A percentile compares a stretch with the other conserved stretches of the same genome.
Conservation (phyloP, 2,797 vertebrate species). For the Cercopithecus diana region DNA sequence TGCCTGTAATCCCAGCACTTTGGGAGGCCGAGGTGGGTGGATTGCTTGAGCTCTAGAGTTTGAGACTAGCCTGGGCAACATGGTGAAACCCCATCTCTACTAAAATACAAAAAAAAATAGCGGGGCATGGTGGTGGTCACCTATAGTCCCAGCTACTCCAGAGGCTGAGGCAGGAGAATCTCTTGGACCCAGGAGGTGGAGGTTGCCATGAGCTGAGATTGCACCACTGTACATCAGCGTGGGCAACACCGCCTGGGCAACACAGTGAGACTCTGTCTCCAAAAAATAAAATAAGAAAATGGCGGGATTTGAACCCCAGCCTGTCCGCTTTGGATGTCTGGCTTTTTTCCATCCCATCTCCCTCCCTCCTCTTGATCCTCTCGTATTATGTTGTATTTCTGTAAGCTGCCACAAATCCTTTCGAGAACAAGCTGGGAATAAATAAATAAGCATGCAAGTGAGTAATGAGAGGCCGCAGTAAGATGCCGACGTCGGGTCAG, state of each 20-base stretch:
- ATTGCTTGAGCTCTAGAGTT: background rate
- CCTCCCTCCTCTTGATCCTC: background rate
- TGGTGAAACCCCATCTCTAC: background rate
- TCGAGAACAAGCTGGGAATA: background rate
- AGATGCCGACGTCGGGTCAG: background rate
- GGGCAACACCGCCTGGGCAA: background rate
- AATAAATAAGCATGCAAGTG: background rate
- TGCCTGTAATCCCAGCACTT: background rate
- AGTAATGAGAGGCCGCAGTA: background rate
- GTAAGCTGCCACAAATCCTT: constrained; percentile 44
- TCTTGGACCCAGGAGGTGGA: background rate
- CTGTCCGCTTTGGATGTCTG: background rate
- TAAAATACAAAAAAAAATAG: background rate
- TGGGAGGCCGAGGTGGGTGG: background rate
- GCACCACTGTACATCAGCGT: background rate
- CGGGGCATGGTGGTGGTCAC: background rate
- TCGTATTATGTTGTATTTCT: constrained; percentile 3
- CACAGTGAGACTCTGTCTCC: background rate
- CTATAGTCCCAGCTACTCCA: background rate
- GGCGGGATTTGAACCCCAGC: background rate
- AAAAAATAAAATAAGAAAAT: background rate
- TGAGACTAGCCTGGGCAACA: background rate
- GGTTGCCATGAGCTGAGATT: background rate
- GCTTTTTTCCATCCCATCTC: background rate
- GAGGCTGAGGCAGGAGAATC: background rate